phyloP scores from a whole-genome alignment of 2,888 invertebrate species.

The Cordylochernes scorpioides region DNA sequence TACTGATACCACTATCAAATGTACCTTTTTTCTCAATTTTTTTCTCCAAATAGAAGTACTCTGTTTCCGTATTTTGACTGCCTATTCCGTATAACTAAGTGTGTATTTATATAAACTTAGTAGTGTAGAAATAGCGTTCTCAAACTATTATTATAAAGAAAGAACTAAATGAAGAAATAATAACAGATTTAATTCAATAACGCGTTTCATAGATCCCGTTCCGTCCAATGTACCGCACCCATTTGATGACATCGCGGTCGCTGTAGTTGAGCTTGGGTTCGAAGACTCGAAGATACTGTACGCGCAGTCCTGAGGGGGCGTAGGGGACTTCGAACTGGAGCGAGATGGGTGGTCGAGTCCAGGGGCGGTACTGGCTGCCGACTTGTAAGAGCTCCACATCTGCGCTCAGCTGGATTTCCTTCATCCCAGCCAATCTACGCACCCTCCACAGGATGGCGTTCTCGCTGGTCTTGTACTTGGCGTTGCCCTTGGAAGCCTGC shows the following conservation, averaged over 20 bases:
- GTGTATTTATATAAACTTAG: too few relatives aligned
- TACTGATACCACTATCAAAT: too few relatives aligned
- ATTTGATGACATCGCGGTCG: slow-evolving; percentile 99
- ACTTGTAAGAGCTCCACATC: slow-evolving; percentile 96
- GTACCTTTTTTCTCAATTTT: too few relatives aligned
- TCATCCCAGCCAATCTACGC: slow-evolving; percentile 47
- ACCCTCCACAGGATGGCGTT: slow-evolving; percentile 61
- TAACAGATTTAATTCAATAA: too few relatives aligned
- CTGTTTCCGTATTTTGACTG: too few relatives aligned
- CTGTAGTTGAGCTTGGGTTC: slow-evolving; percentile 98
- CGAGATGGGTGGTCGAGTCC: slow-evolving; percentile 97
- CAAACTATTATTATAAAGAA: too few relatives aligned
- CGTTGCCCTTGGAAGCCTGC: slow-evolving; percentile 94
- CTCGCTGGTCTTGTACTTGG: slow-evolving; percentile 97
- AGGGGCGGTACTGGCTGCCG: slow-evolving; percentile 89
- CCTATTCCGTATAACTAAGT: too few relatives aligned
- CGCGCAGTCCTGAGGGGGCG: slow-evolving; percentile 97
- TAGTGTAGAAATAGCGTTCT: too few relatives aligned
- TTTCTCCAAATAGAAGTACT: too few relatives aligned
- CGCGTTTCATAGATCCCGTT: slow-evolving; percentile 97
- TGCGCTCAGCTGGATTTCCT: slow-evolving; percentile 94
- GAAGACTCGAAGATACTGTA: slow-evolving; percentile 94
- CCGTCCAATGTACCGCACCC: slow-evolving; percentile 97
- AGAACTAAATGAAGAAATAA: too few relatives aligned
- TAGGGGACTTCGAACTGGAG: slow-evolving; percentile 99